Evolutionary conservation across 2,797 vertebrate species (phyloP).

Genomic region (Heliangelus exortis): DNA sequence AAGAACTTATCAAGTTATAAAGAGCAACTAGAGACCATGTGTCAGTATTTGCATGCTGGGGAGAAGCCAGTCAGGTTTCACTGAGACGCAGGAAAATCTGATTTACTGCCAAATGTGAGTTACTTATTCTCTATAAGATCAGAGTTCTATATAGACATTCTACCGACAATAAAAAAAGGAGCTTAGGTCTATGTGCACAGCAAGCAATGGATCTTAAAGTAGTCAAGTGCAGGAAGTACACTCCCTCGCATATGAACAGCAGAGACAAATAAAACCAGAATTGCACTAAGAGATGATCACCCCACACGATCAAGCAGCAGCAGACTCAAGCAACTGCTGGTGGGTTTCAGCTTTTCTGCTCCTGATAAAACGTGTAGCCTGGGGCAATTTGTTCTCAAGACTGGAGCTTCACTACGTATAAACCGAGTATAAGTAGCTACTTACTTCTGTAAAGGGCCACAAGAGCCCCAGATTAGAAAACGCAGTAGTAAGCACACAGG

Average conservation of each 20-base stretch:
- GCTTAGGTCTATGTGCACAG: accelerated
- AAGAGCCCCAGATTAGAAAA: not conserved
- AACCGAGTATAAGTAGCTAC: accelerated
- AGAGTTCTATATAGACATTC: not conserved
- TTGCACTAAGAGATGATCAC: not conserved
- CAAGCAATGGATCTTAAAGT: not conserved
- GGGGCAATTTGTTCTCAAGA: not conserved
- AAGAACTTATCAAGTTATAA: not conserved
- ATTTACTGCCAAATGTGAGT: not conserved
- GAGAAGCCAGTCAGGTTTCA: not conserved
- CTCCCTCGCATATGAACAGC: not conserved
- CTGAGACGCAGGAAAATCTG: not conserved
- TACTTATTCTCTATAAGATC: not conserved
- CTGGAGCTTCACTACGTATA: not conserved
- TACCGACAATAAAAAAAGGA: not conserved
- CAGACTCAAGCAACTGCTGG: not conserved
- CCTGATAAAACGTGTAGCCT: not conserved
- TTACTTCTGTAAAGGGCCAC: not conserved
- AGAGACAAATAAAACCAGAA: not conserved
- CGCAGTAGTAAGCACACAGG: accelerated
- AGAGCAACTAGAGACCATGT: not conserved
- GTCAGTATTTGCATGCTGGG: not conserved
- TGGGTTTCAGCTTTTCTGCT: not conserved
- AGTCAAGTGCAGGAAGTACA: not conserved
- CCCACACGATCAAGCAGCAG: not conserved